Evolutionary conservation across 2,797 vertebrate genomes (phyloP).

Genomic region (Xyrichtys novacula): DNA sequence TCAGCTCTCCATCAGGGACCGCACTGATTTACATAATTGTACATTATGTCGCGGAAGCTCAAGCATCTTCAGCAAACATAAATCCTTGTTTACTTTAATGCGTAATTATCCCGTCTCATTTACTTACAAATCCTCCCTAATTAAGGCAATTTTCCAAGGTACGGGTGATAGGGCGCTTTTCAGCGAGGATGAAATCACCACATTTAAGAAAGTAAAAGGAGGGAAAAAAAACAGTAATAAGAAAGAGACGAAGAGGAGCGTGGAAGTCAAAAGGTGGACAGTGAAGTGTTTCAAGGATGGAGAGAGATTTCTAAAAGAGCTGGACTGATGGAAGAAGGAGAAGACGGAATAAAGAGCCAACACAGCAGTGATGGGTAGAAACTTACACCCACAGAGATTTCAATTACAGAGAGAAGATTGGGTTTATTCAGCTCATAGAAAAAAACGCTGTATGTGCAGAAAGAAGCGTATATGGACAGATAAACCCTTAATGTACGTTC

Average conservation of each 20-base stretch:
- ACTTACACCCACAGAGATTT: slow-evolving; percentile 14
- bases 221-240: not conserved
- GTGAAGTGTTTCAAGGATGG: not conserved
- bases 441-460: not conserved
- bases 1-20: not conserved
- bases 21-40: not conserved
- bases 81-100: not conserved
- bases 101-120: not conserved
- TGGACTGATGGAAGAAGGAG: not conserved
- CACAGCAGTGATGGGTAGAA: not conserved
- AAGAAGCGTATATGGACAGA: not conserved
- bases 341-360: slow-evolving; percentile 2
- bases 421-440: slow-evolving; percentile 10
- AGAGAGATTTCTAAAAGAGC: slow-evolving; percentile 1
- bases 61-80: not conserved
- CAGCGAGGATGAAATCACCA: not conserved
- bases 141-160: not conserved
- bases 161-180: not conserved
- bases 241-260: not conserved
- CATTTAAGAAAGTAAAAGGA: not conserved
- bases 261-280: no score
- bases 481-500: not conserved
- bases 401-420: slow-evolving; percentile 29
- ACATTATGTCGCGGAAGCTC: not conserved
- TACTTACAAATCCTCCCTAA: not conserved